These are phyloP conservation scores for Pogonomyrmex californicus DNA, from an alignment of 1,140 invertebrate genomes.

Conservation along the genomic window DNA sequence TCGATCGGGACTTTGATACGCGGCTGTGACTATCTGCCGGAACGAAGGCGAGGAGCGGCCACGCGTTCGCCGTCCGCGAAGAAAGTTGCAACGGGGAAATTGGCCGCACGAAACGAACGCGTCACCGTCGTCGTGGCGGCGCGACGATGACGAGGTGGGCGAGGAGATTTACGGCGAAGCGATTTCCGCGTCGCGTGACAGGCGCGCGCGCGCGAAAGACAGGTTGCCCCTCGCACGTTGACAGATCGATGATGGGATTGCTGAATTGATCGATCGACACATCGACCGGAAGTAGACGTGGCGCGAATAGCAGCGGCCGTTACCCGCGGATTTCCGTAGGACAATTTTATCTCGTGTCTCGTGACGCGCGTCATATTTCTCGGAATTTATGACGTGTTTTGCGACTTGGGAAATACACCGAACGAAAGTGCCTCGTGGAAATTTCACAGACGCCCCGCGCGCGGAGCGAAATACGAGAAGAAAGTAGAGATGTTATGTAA, in stretches of 20 bases:
- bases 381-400: background rate
- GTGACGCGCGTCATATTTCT: background rate
- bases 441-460: background rate
- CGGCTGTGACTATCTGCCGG: slow-evolving; percentile 51
- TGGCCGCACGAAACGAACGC: slow-evolving; percentile 64
- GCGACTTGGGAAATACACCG: background rate
- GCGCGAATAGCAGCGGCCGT: background rate
- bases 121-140: slow-evolving; percentile 35
- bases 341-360: no score
- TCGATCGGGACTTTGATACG: slow-evolving; percentile 46
- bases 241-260: background rate
- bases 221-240: background rate
- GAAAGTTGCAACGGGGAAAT: slow-evolving; percentile 78
- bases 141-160: slow-evolving; percentile 51
- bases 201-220: background rate
- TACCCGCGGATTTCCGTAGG: background rate
- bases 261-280: background rate
- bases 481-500: slow-evolving; percentile 30
- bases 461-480: background rate
- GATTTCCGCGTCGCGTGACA: slow-evolving; percentile 64
- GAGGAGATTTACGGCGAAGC: slow-evolving; percentile 63
- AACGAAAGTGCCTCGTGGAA: background rate
- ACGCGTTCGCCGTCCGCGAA: slow-evolving; percentile 54
- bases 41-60: slow-evolving; percentile 58
- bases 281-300: slow-evolving; percentile 3